phyloP scores from a whole-genome alignment of 2,113 vertebrate genomes.

The Festucalex cinctus region DNA sequence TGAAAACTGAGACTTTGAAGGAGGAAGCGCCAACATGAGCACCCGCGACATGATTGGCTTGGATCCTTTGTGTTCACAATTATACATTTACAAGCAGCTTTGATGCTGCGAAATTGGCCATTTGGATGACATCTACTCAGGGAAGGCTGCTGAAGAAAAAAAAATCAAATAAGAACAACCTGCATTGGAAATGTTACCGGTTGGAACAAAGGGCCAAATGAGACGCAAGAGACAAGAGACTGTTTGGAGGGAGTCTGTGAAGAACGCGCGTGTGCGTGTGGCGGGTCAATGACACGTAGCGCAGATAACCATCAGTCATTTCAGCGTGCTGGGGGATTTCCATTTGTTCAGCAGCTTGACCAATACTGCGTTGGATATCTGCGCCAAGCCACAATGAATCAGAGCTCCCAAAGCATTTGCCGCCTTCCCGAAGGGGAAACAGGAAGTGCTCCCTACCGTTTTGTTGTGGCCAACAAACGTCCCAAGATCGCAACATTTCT shows the following conservation, averaged over 20 bases:
- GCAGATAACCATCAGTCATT: constrained; percentile 76
- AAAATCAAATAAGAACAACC: constrained; percentile 1
- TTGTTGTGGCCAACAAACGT: constrained; percentile 24
- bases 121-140: constrained; percentile 4
- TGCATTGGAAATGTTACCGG: constrained; percentile 6
- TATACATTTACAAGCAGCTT: neutral
- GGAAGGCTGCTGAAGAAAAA: constrained; percentile 1
- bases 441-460: constrained; percentile 12
- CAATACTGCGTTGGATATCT: constrained; percentile 57
- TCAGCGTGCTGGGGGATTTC: constrained; percentile 65
- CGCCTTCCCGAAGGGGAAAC: constrained; percentile 17
- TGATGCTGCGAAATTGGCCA: neutral
- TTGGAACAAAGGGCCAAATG: constrained; percentile 15
- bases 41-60: neutral
- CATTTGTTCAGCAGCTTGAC: constrained; percentile 68
- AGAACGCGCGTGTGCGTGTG: constrained; percentile 2
- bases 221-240: constrained; percentile 6
- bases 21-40: neutral
- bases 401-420: constrained; percentile 25
- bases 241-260: constrained; percentile 3
- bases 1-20: neutral
- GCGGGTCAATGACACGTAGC: constrained; percentile 22
- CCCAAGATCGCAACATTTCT: neutral
- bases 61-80: neutral
- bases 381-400: too few relatives aligned